Base-by-base conservation (phyloP, 2,113 vertebrate genomes). In the Prolemur simus region DNA sequence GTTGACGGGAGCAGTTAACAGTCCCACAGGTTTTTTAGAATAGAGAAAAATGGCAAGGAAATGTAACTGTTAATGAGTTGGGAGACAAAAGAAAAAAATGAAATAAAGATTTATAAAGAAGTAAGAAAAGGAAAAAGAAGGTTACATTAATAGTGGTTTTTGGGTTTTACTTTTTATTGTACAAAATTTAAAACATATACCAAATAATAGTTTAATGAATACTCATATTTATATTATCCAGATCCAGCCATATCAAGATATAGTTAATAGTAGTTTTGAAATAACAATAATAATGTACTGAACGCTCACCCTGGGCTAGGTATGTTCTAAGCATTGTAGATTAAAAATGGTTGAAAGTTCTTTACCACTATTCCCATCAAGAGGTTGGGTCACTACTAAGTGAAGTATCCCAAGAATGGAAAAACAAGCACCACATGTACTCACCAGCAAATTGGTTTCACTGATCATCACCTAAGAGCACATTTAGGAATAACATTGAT, bases 181-280 rank as follows among this genome's bases (percentile, higher is more conserved):
- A 34, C 9, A 49, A 71, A 87, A 63, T 25, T 47, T 60, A 71
- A 94, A 88, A 18, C 42, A n/a, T 20, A 78, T 64, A 34, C 42
- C 60, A 81, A 88, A 27, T 42, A 88, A 88, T 52, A 88, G 13
- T 88, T 94, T 63, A 73, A 71, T n/a, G 54, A 87, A 74, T 94
- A 58, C 11, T 39, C 15, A 14, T 68, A 8, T 74, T 76, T 12
- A 3, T 45, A 42, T 63, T 74, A 63, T 54, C 42, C 54, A 34
- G 7, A 74, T 64, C 81, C n/a, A 74, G 45, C 27, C 63, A 74
- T 73, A 83, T 83, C 66, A 82, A 69, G 23, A 82, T n/a, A 83
- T 73, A 56, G 3, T n/a, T 82, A 42, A 89, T 14, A 74, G 6
- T n/a, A 21, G 15, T 1, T 89, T 83, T 76, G 29, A 56, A 52